Evolutionary conservation across 2,888 invertebrate genomes (phyloP), one percentile per base, ranked within the genome.

Genomic region (Chelonus formosanus): DNA sequence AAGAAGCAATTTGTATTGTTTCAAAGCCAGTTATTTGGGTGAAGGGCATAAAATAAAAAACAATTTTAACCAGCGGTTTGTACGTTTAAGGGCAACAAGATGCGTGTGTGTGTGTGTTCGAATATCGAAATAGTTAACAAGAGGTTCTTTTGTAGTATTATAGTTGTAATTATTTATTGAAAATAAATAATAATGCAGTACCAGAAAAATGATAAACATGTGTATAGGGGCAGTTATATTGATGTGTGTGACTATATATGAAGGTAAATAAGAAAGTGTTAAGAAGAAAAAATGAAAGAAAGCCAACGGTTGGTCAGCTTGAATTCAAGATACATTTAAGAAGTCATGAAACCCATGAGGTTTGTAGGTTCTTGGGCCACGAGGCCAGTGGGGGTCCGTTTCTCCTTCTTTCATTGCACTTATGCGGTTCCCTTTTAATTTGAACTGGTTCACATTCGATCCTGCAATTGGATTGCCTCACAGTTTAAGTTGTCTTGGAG

Each of bases 361-460:
- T 78, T 77, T 77, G 76, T 79, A 78, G 79, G 79, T 78, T 73
- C 79, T 73, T 79, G 76, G 76, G 79, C 78, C 79, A 78, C 76
- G 76, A 74, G 77, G 79, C 78, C 78, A 79, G 70, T 73, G 70
- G 72, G 69, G 68, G 68, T 64, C 67, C 65, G 48, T 61, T 60
- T 55, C 45, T 66, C 57, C 61, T 54, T 67, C 61, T 60, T 55
- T 63, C 53, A 53, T 35, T 57, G 45, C 66, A 43, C 44, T 57
- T 36, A 62, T 48, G 53, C 57, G 40, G 40, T 71, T 68, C 70
- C 54, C 68, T 72, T 73, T 73, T 71, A 71, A 72, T 71, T 71
- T 67, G 44, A 71, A 69, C 67, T 72, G 72, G 71, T 71, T 70
- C 70, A 72, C 73, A 72, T 72, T 72, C 65, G 6, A 48, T 20